Evolutionary conservation across 2,888 invertebrate genomes (phyloP), one percentile per base, ranked within the genome.

Genomic region (Plebejus melissa): DNA sequence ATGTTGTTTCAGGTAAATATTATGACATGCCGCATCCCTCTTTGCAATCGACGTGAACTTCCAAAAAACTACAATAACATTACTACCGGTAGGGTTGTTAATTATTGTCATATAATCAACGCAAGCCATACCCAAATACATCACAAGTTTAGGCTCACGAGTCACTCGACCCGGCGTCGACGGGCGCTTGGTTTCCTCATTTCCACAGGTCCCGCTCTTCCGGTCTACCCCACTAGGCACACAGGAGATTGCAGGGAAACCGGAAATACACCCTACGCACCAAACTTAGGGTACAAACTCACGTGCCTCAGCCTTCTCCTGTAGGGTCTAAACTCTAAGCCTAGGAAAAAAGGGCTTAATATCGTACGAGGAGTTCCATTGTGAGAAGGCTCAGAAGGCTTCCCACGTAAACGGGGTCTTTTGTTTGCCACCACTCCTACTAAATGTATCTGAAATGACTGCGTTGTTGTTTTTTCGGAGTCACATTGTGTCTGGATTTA

Each of bases 351-450:
- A 65, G 16, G 65, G 65, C 32, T 65, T 65, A 65, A 65, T 65
- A 36, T 65, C 65, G 36, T 65, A 16, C 65, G 70, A 69, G 38
- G 69, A 38, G 69, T 3, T 9, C n/a, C 70, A 70, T 70, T 70
- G 70, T 70, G 41, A 38, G 28, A 16, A 72, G 72, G 22, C 46
- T 50, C 46, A 46, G 28, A 50, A 16, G 72, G n/a, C 32, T 72
- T 54, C 72, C 72, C 50, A 28, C 28, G 54, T 72, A 32, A 54
- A 50, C 72, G 6, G 28, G 54, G 72, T 28, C 72, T 54, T 72
- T 72, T 72, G 72, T 72, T 72, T 32, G 54, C 72, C 50, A 72
- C 72, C 54, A 72, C 72, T 72, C 72, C 46, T 28, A 32, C 50
- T 54, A 72, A 72, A 72, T 28, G 71, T 46, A 71, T 54, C 72